A percentile compares a stretch with the other conserved stretches of the same genome.
phyloP scores from a whole-genome alignment of 2,797 vertebrate genomes.

The Rhincodon typus region DNA sequence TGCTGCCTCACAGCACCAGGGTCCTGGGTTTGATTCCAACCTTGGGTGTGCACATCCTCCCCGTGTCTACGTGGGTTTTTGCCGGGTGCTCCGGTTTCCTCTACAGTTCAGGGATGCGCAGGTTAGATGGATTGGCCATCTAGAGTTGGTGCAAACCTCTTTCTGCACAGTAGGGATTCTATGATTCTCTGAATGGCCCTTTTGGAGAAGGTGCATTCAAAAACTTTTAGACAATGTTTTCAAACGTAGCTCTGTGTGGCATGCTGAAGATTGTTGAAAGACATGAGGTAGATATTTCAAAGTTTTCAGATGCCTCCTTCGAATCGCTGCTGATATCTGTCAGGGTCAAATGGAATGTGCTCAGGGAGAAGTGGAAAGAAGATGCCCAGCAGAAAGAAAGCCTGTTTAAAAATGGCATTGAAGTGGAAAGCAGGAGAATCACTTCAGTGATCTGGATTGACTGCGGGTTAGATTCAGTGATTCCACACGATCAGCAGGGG shows the following conservation, averaged over 20 bases:
- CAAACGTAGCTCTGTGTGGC: background rate
- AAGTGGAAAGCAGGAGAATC: background rate
- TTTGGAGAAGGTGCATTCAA: background rate
- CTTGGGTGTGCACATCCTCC: too few relatives aligned
- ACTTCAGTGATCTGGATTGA: background rate
- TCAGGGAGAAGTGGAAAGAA: background rate
- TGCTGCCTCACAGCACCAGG: too few relatives aligned
- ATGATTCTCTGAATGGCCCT: background rate
- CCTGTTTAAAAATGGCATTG: background rate
- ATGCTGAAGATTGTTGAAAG: background rate
- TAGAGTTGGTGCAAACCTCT: too few relatives aligned
- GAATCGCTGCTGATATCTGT: background rate
- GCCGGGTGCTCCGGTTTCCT: too few relatives aligned
- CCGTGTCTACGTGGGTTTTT: too few relatives aligned
- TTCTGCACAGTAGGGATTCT: too few relatives aligned
- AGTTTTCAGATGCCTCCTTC: background rate
- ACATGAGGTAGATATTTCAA: background rate
- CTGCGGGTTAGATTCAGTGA: background rate
- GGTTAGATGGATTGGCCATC: too few relatives aligned
- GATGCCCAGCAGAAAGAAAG: background rate
- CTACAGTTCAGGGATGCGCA: too few relatives aligned
- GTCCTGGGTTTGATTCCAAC: too few relatives aligned
- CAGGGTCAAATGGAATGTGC: background rate
- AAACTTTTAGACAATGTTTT: background rate
- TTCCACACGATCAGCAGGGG: background rate